Percentiles rank a stretch among this genome's conserved stretches.
phyloP scores from a whole-genome alignment of 2,888 invertebrate genomes.

The Apantesis nais region DNA sequence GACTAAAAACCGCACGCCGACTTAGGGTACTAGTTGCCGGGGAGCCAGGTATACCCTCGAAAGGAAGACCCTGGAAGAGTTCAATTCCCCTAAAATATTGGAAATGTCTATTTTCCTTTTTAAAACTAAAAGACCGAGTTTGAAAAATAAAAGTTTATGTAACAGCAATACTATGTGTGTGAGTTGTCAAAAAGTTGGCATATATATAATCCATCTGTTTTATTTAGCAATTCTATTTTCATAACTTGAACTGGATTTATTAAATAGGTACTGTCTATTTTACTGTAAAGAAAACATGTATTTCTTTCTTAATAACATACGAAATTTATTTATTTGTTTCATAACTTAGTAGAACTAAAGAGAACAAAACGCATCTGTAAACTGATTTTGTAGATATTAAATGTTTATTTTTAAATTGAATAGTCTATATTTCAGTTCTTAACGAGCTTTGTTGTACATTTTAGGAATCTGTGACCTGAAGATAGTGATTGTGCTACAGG shows the following conservation, averaged over 20 bases:
- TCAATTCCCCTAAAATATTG: too few species aligned
- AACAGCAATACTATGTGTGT: conserved; percentile 33
- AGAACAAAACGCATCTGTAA: conserved; percentile 30
- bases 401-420: conserved; percentile 26
- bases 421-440: conserved; percentile 26
- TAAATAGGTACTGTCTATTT: conserved; percentile 36
- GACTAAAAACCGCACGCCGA: too few species aligned
- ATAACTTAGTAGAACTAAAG: conserved; percentile 13
- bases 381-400: conserved; percentile 20
- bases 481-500: conserved; percentile 23
- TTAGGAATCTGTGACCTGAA: conserved; percentile 27
- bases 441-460: conserved; percentile 17
- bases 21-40: too few species aligned
- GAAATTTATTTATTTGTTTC: conserved; percentile 22
- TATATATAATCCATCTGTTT: conserved; percentile 76
- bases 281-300: conserved; percentile 9
- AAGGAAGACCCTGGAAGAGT: too few species aligned
- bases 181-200: conserved; percentile 81
- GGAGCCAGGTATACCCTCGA: too few species aligned
- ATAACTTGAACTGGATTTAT: conserved; percentile 30
- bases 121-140: background rate
- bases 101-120: background rate
- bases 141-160: background rate
- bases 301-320: background rate
- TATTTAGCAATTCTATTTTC: conserved; percentile 72